Evolutionary conservation across 2,113 vertebrate species (phyloP).

Genomic region (Anarhynchus alexandrinus): DNA sequence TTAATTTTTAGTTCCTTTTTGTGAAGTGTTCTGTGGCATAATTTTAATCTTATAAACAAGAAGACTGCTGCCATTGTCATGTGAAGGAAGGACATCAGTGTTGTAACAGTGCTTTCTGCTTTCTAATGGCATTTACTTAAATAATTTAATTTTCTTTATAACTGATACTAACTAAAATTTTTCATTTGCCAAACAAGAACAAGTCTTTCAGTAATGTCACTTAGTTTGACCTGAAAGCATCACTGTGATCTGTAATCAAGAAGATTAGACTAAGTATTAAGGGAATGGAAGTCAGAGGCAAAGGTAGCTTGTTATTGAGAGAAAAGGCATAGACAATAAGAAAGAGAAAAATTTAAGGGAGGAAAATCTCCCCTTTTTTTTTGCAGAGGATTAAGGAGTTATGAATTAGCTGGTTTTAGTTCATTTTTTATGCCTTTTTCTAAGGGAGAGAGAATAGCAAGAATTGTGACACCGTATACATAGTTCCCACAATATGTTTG

Average conservation of each 20-base stretch:
- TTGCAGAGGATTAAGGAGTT: background rate
- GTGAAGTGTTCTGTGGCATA: background rate
- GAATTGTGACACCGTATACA: background rate
- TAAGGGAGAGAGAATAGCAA: background rate
- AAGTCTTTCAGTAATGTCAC: background rate
- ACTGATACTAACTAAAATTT: background rate
- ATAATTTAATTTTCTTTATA: background rate
- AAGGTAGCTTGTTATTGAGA: background rate
- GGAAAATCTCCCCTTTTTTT: background rate
- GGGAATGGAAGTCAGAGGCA: background rate
- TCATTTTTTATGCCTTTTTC: background rate
- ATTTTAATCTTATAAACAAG: background rate
- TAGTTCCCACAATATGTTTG: background rate
- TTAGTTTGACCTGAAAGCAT: background rate
- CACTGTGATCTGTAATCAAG: background rate
- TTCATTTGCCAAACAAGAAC: background rate
- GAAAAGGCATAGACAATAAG: background rate
- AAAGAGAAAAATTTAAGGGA: background rate
- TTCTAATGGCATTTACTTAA: background rate
- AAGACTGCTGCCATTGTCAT: background rate
- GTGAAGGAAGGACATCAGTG: background rate
- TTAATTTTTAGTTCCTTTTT: background rate
- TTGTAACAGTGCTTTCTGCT: background rate
- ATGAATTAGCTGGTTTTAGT: accelerated
- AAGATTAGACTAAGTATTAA: background rate